Evolutionary conservation across 2,797 vertebrate genomes (phyloP), one percentile per base, ranked within the genome.

Genomic region (Siniperca undulata): DNA sequence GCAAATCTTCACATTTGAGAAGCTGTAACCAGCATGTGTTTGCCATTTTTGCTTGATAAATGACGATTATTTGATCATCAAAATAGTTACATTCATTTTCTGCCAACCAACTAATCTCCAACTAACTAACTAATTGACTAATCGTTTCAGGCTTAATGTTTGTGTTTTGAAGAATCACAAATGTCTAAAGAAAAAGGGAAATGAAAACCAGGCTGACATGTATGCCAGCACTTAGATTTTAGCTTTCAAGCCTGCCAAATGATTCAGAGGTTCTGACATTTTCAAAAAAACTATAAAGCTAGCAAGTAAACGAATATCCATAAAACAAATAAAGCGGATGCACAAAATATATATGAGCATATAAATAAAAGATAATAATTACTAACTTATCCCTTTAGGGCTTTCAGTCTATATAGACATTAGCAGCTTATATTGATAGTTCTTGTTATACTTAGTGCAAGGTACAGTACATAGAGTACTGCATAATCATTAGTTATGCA

Each of bases 161-260:
- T 34, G 17, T 16, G 44, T 62, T 68, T 20, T 34, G 17, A 34
- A 19, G 24, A 19, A 64, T 61, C n/a, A 53, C 16, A 74, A 69
- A 70, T 24, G 40, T 65, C 59, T 65, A 12, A 36, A 36, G 14
- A 48, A 80, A 73, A 70, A 40, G 20, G 71, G 42, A 48, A 58
- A 74, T 72, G 17, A 66, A 74, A 85, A 83, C 10, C 60, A 34
- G 44, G 19, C 80, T 24, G 16, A 10, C 16, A 12, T 24, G 20
- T 42, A 64, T 65, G 46, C 40, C 61, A 74, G 40, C 64, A 59
- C 13, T 78, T 50, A 27, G 22, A 73, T 66, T 59, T 79, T 46
- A 66, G 30, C 34, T 68, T 72, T 69, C 7, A 55, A 61, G 20
- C 20, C 24, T 53, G 56, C 38, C 62, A 84, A 84, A 77, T 77